Evolutionary conservation across 2,797 vertebrate genomes (phyloP), one percentile per base, ranked within the genome.

Genomic region (Acipenser oxyrinchus): DNA sequence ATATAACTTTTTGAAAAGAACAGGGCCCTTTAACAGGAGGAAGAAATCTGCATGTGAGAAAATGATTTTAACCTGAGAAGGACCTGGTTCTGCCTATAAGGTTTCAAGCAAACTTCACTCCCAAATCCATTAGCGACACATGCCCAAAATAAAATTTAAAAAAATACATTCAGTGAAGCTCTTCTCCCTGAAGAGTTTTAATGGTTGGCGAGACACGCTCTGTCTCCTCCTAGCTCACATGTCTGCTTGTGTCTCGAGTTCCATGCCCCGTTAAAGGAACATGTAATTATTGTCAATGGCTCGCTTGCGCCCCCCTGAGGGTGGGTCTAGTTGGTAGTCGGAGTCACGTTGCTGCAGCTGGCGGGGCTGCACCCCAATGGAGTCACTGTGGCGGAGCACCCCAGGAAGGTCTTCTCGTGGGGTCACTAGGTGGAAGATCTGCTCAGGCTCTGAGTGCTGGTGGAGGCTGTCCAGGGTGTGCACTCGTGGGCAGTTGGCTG

Each of bases 201-300:
- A 11, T 62, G 4, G 72, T 18, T 10, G 48, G 69, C 87, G n/a
- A 48, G 23, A 37, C 23, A 37, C 23, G 2, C 2, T 37, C 23
- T 37, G 23, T 2, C 23, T 37, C 4, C 23, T 37, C 2, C 23
- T 37, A 8, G 6, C 60, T 7, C 57, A 11, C 13, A 51, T 37
- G 23, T 37, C 23, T 2, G 23, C 23, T 37, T 37, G 23, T 37
- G 65, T 15, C 8, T 10, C 11, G 8, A 10, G 62, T 7, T n/a
- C 18, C 49, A 8, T 18, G 6, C 50, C 63, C 6, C 9, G 37
- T 92, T 92, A 99, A 63, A 96, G 89, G 1, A 93, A 92, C 0
- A 93, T 97, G 84, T 98, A 99, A 78, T 97, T 95, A 87, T 99
- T 98, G 86, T 97, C 94, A 11, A 97, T 88, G 18, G 96, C 96